Evolutionary conservation across 2,888 invertebrate species (phyloP).

Genomic region (Rotaria macrura): DNA sequence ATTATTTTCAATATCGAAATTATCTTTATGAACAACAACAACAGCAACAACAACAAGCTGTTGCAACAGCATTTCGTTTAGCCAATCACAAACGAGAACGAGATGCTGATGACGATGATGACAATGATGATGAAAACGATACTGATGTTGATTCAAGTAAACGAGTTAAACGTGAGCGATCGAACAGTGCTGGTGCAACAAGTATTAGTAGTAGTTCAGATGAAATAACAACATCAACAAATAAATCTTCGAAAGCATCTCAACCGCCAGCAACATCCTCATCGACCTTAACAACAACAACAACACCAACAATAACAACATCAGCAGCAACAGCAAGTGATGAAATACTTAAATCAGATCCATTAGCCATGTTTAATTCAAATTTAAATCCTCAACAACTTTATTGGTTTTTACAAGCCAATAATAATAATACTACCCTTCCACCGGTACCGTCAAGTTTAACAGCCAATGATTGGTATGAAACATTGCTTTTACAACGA

Average conservation of each 20-base stretch:
- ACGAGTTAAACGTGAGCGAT: constrained; percentile 1
- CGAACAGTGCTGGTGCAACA: neutral
- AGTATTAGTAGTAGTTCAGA: neutral
- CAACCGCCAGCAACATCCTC: neutral
- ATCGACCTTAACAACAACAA: neutral
- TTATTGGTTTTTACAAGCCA: neutral
- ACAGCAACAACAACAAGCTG: constrained; percentile 17
- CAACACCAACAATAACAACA: neutral
- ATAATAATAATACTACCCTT: neutral
- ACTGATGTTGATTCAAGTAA: constrained; percentile 4
- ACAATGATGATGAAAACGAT: constrained; percentile 9
- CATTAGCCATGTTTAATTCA: neutral
- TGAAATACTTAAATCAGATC: neutral
- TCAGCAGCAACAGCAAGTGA: neutral
- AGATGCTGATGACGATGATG: constrained; percentile 11
- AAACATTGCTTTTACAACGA: neutral
- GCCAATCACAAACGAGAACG: neutral
- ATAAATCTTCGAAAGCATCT: neutral
- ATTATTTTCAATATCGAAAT: neutral
- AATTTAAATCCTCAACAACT: neutral
- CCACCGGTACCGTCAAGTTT: neutral
- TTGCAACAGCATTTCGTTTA: constrained; percentile 6
- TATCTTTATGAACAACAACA: neutral
- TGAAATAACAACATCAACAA: neutral
- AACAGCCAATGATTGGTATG: neutral